These are phyloP conservation scores for Macaria liturata DNA, from an alignment of 2,888 invertebrate species.

Conservation along the genomic window DNA sequence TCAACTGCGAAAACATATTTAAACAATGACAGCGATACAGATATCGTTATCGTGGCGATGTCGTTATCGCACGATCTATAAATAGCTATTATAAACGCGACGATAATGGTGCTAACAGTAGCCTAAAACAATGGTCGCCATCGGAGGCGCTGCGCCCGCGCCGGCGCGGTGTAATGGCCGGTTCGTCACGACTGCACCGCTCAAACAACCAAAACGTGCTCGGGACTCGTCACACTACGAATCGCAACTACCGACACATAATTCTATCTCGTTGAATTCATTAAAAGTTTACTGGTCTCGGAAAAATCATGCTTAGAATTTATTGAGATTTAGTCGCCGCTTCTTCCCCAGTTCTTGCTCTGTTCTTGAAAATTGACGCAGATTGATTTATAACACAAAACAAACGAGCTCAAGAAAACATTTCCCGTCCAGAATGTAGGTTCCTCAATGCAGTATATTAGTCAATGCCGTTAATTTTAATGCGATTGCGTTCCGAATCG, in stretches of 20 bases:
- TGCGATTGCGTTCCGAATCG: conserved; percentile 18
- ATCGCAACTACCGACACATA: conserved; percentile 24
- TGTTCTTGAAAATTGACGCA: neutral
- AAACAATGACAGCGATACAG: conserved; percentile 24
- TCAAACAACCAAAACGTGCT: conserved; percentile 51
- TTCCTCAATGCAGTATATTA: conserved; percentile 17
- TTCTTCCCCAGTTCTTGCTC: neutral
- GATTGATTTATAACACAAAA: conserved; percentile 1
- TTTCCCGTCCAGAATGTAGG: conserved; percentile 14
- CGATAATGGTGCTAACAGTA: conserved; percentile 36
- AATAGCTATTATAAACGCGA: conserved; percentile 36
- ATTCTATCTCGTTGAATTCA: conserved; percentile 19
- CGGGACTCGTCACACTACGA: conserved; percentile 29
- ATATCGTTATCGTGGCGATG: conserved; percentile 35
- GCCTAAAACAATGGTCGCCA: conserved; percentile 38
- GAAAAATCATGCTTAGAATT: neutral
- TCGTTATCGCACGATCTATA: conserved; percentile 36
- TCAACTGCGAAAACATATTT: conserved; percentile 21
- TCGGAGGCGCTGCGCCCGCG: conserved; percentile 29
- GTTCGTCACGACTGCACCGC: conserved; percentile 53
- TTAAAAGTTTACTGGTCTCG: conserved; percentile 11
- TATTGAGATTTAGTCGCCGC: too few relatives aligned
- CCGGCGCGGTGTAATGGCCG: conserved; percentile 41
- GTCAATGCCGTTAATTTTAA: conserved; percentile 19
- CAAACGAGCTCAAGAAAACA: conserved; percentile 5